Evolutionary conservation across 2,888 invertebrate genomes (phyloP), one percentile per base, ranked within the genome.

Genomic region (Parnassius glacialis): DNA sequence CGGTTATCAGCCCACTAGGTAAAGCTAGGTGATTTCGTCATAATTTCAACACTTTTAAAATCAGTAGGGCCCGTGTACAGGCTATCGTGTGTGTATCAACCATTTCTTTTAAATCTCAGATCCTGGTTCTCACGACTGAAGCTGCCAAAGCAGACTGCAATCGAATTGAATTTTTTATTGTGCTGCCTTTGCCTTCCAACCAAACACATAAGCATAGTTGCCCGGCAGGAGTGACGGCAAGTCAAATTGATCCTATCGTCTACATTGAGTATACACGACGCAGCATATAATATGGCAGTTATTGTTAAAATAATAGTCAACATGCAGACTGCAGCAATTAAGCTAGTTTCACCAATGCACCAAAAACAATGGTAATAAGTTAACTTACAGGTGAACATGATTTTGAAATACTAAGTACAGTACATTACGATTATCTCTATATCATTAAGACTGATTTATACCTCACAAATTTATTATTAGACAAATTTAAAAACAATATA

Each of bases 1-100:
- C 85, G 81, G 87, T 89, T 85, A 81, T 89, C 89, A 89, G 89
- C 89, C 90, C 88, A 85, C 67, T 90, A 90, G 90, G 90, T 90
- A 90, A 90, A 76, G 71, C 83, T 76, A 85, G 86, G 88, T 41
- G 70, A 77, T 78, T 80, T 78, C 80, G 81, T 74, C 73, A 82
- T 76, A 74, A 79, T 81, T 82, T 78, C 75, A 72, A 71, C 73
- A 74, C 69, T n/a, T n/a, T 68, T 71, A 57, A 57, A 57, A 25
- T 62, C 47, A 43, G 60, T 73, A 72, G 70, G 71, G 71, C 68
- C 64, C 74, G 64, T 75, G 69, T 68, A 70, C 70, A 69, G 77
- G 79, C 59, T 80, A 81, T 79, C 80, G 75, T 82, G 82, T 83
- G 75, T 87, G 85, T 82, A n/a, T n/a, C n/a, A n/a, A 7, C 34